Base-by-base conservation (phyloP, 2,888 invertebrate genomes). In the Ditula angustiorana region DNA sequence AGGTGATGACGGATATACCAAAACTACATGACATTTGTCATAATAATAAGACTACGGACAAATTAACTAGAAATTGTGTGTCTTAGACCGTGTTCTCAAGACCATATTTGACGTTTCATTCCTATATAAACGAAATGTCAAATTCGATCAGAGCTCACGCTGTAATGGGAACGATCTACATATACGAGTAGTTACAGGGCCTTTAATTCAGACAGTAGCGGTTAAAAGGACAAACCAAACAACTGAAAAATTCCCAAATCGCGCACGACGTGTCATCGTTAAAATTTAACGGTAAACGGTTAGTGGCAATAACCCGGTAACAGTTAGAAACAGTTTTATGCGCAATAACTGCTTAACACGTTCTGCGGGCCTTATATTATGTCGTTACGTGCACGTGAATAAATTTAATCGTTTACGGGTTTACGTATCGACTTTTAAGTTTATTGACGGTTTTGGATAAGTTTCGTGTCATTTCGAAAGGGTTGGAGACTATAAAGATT, bases 261-360 rank as follows among this genome's bases (percentile, higher is more conserved):
- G 81, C 82, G 8, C 19, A 19, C 10, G n/a, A 41, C 50, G 82
- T 80, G 78, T 77, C 74, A 74, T 73, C 77, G 74, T 84, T 79
- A 82, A 84, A 82, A 73, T 78, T 82, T 79, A 76, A 78, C 81
- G 73, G 77, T 82, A 77, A 83, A 81, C 82, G 77, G 79, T 84
- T 83, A 80, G 79, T 78, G 79, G 79, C 78, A 75, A 76, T 83
- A 80, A 82, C 81, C 71, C 65, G 74, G 79, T 73, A 67, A 75
- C 77, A 81, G 82, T 82, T 80, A 80, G 81, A 74, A 76, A 78
- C 76, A 73, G 79, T 81, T 87, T 86, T 85, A 86, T 80, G 80
- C 64, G 76, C 82, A 74, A 85, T 87, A 86, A 86, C 85, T 79
- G 78, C 82, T 85, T 82, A 80, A 82, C 80, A 79, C 82, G 80